These are phyloP conservation scores for Camelus dromedarius DNA, from an alignment of 2,113 vertebrate genomes.

Conservation along the genomic window DNA sequence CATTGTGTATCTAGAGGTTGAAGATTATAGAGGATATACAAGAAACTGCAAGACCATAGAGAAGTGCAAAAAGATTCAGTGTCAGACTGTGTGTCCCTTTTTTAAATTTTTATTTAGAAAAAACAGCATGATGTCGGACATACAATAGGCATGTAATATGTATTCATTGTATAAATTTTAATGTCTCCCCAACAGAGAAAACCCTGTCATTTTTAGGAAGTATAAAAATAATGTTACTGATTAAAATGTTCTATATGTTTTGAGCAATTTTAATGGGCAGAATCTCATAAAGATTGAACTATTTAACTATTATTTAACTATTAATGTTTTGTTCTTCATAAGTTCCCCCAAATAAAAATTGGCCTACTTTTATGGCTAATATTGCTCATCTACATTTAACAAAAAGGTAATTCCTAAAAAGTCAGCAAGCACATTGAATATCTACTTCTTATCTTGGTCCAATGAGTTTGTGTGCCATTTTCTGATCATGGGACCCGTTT, in stretches of 20 bases:
- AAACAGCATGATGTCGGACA: neutral
- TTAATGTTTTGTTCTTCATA: neutral
- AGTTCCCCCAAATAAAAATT: neutral
- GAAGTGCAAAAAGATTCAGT: neutral
- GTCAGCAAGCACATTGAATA: neutral
- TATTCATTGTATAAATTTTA: neutral
- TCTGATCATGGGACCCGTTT: neutral
- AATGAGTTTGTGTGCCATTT: neutral
- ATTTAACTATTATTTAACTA: neutral
- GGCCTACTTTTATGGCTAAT: neutral
- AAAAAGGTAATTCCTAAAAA: constrained; percentile 51
- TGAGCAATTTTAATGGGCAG: neutral
- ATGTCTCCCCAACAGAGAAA: neutral
- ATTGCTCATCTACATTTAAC: neutral
- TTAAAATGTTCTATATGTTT: constrained; percentile 26
- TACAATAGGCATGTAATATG: neutral
- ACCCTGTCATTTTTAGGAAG: neutral
- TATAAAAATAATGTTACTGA: neutral
- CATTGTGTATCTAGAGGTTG: neutral
- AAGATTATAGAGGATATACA: neutral
- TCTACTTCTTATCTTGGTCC: neutral
- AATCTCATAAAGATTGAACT: neutral
- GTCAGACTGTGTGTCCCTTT: neutral
- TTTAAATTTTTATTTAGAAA: constrained; percentile 37
- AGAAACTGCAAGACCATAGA: neutral